A percentile compares a stretch with the other conserved stretches of the same genome.
phyloP scores from a whole-genome alignment of 2,113 vertebrate species.

The Ahaetulla prasina region DNA sequence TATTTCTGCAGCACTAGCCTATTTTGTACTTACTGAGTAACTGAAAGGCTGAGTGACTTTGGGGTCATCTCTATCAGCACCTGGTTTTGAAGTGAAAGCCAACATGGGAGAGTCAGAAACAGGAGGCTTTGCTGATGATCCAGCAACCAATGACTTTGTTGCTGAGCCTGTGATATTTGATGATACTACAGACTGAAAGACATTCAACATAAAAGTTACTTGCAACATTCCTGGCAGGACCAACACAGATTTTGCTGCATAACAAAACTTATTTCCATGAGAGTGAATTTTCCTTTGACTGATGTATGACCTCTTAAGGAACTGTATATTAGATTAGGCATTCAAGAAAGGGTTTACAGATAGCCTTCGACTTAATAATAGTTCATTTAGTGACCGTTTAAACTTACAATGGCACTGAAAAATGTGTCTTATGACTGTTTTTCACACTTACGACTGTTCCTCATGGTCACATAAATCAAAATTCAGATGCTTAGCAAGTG shows the following conservation, averaged over 20 bases:
- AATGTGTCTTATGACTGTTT: neutral
- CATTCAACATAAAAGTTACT: constrained; percentile 42
- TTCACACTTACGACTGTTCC: neutral
- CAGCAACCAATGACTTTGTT: constrained; percentile 58
- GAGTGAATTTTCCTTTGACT: neutral
- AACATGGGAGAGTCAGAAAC: neutral
- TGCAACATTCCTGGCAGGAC: constrained; percentile 25
- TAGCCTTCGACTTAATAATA: neutral
- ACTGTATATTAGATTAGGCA: neutral
- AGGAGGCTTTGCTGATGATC: constrained; percentile 45
- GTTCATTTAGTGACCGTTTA: neutral
- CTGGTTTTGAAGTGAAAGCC: constrained; percentile 48
- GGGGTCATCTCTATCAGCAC: constrained; percentile 58
- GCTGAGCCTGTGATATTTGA: constrained; percentile 59
- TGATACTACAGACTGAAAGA: constrained; percentile 68
- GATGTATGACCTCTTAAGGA: neutral
- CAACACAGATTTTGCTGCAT: neutral
- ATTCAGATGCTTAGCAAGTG: neutral
- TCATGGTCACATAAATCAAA: neutral
- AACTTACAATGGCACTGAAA: neutral
- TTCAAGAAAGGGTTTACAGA: neutral
- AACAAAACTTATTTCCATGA: neutral
- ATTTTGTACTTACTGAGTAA: constrained; percentile 65
- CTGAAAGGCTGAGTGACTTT: constrained; percentile 53
- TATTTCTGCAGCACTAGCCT: neutral